Conservation (phyloP, 2,888 invertebrate species). For the Argynnis bischoffii region DNA sequence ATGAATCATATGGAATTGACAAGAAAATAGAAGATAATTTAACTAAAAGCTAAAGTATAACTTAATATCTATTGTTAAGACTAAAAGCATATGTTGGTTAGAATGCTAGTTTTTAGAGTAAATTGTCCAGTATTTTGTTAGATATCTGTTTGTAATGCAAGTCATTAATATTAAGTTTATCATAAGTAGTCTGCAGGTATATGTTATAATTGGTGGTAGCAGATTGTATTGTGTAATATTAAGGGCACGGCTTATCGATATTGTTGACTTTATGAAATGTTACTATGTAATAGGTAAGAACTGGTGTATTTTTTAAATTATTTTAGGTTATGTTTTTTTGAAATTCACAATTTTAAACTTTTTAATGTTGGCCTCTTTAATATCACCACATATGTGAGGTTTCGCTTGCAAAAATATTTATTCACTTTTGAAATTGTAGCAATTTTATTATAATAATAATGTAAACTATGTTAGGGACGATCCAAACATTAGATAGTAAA, state of each 20-base stretch:
- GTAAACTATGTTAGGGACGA: not conserved
- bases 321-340: conserved; percentile 8
- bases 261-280: conserved; percentile 30
- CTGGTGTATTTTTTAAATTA: conserved; percentile 16
- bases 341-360: not conserved
- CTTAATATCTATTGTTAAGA: conserved; percentile 24
- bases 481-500: conserved; percentile 22
- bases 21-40: no score
- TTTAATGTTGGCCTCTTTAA: not conserved
- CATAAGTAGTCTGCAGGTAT: conserved; percentile 31
- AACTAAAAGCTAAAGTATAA: conserved; percentile 17
- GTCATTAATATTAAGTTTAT: conserved; percentile 49
- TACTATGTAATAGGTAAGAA: conserved; percentile 22
- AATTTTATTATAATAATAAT: not conserved
- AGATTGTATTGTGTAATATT: conserved; percentile 31
- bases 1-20: not conserved
- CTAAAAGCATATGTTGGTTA: conserved; percentile 30
- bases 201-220: conserved; percentile 32
- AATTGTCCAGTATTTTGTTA: conserved; percentile 33
- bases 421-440: no score
- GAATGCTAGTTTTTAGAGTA: conserved; percentile 42
- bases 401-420: no score
- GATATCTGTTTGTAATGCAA: conserved; percentile 25
- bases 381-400: no score
- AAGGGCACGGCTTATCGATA: conserved; percentile 24